Evolutionary conservation across 1,140 invertebrate genomes (phyloP), one percentile per base, ranked within the genome.

Genomic region (Micrasema longulum): DNA sequence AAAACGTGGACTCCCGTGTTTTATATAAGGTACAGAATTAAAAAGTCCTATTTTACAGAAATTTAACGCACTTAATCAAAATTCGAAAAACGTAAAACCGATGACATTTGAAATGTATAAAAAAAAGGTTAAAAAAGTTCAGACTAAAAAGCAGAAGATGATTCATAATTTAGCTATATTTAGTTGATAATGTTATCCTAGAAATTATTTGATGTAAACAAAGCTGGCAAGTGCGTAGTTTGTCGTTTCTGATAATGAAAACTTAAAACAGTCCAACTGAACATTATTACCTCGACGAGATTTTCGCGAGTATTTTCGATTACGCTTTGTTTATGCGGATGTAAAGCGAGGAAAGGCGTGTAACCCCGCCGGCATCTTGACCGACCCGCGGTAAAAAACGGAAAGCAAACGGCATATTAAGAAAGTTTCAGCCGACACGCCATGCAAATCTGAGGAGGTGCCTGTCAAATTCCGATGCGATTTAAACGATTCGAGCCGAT

Each of bases 381-480:
- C 63, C 26, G 45, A 12, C 23, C 23, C 20, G 22, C 18, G 26
- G 18, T 36, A 48, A 52, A 66, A 66, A 52, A 31, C 16, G 31
- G 45, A 66, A 66, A 14, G 22, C 14, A 60, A 60, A 38, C 35
- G 55, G 31, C 35, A 38, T 41, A 41, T 60, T 60, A 41, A 10
- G 18, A 38, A 60, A 60, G 55, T 60, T 38, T 10, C 14, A 41
- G n/a, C 20, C 9, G 55, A 60, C 55, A 60, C 55, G 55, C 16
- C 35, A 60, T 31, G 26, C 2, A 31, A 31, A 31, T 31, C 50
- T 66, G 63, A 12, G 50, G 26, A 52, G 36, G 50, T 16, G 18
- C 18, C 48, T 55, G 65, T 68, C 65, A 68, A 55, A 68, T 41
- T 60, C 9, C 55, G 36, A 20, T 18, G 16, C 35, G 36, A 11